Evolutionary conservation across 2,113 vertebrate species (phyloP), one percentile per base, ranked within the genome.

Genomic region (Nycticryphes semicollaris): DNA sequence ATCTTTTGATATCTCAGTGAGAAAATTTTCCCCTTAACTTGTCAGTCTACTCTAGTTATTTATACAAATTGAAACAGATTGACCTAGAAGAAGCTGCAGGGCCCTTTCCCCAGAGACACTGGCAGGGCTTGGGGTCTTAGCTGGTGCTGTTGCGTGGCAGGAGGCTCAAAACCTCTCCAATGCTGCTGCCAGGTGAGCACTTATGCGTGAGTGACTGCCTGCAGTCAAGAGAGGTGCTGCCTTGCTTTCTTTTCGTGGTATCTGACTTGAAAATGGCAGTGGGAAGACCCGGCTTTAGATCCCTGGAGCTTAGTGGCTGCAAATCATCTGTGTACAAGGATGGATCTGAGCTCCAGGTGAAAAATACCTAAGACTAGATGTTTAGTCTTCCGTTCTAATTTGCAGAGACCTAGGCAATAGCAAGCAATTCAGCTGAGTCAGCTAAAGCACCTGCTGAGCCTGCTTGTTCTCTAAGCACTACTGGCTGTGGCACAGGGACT

Each of bases 141-240:
- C 22, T 67, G 13, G 14, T 74, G 66, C 22, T 85, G 9, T 59
- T 20, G 37, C 47, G 13, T 1, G 6, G 23, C 0, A 2, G 4
- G 53, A 76, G 8, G 22, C 57, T 77, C 37, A 19, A 79, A 92
- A 45, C 37, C 47, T 72, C 17, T 63, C 25, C 51, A 72, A 0
- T 1, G 4, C 27, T 59, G n/a, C 4, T 53, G 27, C 30, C n/a
- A 60, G 20, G 14, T 18, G 21, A 91, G 37, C 31, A 14, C 33
- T 60, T 35, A 27, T 0, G 4, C 5, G 21, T 11, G 7, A 37
- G 9, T 24, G 48, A 23, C 48, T 86, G 72, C 7, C 50, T 92
- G 59, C 37, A 81, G 0, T 1, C 66, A 30, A 57, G 25, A 62
- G n/a, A 33, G 14, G 6, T 45, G 33, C 22, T 5, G 0, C n/a